phyloP scores from a whole-genome alignment of 2,113 vertebrate species.

The Hemiscyllium ocellatum region DNA sequence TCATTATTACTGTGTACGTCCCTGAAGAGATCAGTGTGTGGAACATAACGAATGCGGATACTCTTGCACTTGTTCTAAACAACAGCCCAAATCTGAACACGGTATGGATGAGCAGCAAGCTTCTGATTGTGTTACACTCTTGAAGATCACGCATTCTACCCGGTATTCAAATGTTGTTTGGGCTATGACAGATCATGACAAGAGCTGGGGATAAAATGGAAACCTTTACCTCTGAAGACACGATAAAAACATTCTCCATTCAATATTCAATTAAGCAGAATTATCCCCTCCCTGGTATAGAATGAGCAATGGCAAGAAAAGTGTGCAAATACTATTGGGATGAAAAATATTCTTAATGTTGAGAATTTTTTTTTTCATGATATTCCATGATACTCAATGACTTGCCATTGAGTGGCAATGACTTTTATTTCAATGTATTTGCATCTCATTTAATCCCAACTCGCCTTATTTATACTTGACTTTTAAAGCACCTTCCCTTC shows the following conservation, averaged over 20 bases:
- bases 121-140: background rate
- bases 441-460: too few species aligned
- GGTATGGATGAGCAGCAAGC: background rate
- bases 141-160: background rate
- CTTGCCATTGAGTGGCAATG: too few species aligned
- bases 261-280: background rate
- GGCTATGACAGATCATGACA: too few species aligned
- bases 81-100: background rate
- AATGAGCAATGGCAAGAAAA: too few species aligned
- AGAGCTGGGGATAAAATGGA: background rate
- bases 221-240: background rate
- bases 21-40: background rate
- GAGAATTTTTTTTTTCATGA: too few species aligned
- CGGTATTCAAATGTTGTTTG: background rate
- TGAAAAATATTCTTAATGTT: too few species aligned
- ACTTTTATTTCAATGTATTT: too few species aligned
- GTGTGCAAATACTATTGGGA: too few species aligned
- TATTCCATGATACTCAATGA: too few species aligned
- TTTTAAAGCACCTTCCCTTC: too few species aligned
- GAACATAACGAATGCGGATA: background rate
- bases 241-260: background rate
- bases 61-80: background rate
- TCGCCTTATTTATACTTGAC: too few species aligned
- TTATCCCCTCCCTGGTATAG: too few species aligned
- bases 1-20: constrained; percentile 10